A percentile compares a stretch with the other conserved stretches of the same genome.
These are phyloP conservation scores for Thamnophis sirtalis DNA, from an alignment of 2,113 vertebrate species.

Conservation along the genomic window DNA sequence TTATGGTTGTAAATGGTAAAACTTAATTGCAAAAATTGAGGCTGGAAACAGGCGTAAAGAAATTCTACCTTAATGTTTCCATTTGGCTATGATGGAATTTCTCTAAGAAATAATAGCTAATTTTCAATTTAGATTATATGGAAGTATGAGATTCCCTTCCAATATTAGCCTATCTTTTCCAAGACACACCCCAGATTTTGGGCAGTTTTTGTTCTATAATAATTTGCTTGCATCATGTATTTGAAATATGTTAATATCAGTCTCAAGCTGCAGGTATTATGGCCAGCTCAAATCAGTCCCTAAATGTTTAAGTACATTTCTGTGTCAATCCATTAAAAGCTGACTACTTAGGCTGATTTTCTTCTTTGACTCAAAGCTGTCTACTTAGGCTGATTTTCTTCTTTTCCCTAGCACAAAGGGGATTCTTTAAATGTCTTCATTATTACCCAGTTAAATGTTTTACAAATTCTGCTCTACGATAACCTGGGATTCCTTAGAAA, in stretches of 20 bases:
- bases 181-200: not conserved
- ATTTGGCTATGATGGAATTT: not conserved
- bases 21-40: not conserved
- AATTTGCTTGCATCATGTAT: not conserved
- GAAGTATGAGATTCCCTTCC: not conserved
- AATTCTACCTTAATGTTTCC: not conserved
- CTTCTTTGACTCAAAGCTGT: not conserved
- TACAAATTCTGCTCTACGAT: not conserved
- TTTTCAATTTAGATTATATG: not conserved
- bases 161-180: not conserved
- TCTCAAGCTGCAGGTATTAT: not conserved
- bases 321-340: not conserved
- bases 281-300: not conserved
- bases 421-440: conserved; percentile 2
- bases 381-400: not conserved
- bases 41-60: not conserved
- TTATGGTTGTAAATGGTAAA: not conserved
- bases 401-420: not conserved
- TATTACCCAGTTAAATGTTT: not conserved
- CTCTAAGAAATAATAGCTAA: not conserved
- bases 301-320: not conserved
- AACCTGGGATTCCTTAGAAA: not conserved
- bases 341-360: not conserved
- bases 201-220: not conserved
- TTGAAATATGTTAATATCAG: not conserved